Conservation (phyloP, 2,888 invertebrate genomes). For the Podabrus alpinus region DNA sequence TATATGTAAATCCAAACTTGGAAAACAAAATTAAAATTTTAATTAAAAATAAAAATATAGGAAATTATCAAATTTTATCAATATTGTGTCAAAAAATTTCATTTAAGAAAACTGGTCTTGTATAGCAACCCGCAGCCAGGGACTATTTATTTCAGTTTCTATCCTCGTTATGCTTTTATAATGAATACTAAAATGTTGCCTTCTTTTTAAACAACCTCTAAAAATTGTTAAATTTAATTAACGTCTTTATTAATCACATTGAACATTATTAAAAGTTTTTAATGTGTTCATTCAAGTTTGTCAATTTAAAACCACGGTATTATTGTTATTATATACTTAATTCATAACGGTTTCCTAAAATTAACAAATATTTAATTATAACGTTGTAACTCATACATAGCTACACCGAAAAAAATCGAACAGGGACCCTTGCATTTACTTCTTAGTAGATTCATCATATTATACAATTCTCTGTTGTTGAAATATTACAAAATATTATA, state of each 20-base stretch:
- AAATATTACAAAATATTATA: too few species aligned
- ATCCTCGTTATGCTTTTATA: neutral
- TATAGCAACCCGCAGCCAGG: neutral
- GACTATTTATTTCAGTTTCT: neutral
- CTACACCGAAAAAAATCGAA: too few species aligned
- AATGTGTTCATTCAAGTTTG: neutral
- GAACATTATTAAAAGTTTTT: neutral
- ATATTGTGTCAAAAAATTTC: neutral
- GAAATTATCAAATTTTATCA: neutral
- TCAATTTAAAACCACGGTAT: neutral
- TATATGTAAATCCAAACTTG: neutral
- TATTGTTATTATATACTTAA: neutral
- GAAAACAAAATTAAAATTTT: neutral
- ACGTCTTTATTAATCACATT: neutral
- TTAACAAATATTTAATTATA: too few species aligned
- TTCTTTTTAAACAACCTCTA: neutral
- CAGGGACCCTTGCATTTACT: too few species aligned
- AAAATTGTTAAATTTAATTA: neutral
- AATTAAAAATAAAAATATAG: neutral
- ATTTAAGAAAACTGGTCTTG: neutral
- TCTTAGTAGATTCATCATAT: too few species aligned
- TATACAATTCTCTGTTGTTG: too few species aligned
- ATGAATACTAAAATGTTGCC: neutral
- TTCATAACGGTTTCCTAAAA: too few species aligned
- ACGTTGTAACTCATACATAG: too few species aligned